phyloP scores from a whole-genome alignment of 2,797 vertebrate genomes.

The Sebastes hubbsi region DNA sequence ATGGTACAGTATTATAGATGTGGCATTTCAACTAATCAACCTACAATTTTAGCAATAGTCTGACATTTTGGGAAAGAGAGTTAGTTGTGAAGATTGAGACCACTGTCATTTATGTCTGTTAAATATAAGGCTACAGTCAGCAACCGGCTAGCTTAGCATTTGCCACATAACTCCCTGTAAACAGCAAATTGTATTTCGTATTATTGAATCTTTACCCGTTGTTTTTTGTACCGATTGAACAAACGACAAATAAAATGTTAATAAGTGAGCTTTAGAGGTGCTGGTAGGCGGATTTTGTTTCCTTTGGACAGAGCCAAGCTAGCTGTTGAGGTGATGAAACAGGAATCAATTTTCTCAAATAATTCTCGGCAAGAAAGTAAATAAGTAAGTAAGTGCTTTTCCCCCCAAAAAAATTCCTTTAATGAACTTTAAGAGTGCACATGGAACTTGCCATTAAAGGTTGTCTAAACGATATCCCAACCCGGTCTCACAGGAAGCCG shows the following conservation, averaged over 20 bases:
- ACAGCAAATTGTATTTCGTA: neutral
- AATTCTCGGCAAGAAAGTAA: neutral
- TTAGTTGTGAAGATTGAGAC: neutral
- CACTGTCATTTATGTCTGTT: neutral
- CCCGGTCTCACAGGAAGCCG: too few relatives aligned
- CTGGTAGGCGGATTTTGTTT: neutral
- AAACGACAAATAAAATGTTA: neutral
- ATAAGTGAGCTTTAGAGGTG: neutral
- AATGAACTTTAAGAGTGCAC: neutral
- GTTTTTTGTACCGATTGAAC: neutral
- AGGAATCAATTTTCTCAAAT: neutral
- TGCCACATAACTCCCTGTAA: neutral
- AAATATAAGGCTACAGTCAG: neutral
- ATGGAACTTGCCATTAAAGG: neutral
- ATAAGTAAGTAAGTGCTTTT: neutral
- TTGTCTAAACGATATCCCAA: too few relatives aligned
- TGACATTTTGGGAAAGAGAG: neutral
- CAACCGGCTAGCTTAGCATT: neutral
- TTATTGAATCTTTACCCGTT: neutral
- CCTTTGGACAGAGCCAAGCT: neutral
- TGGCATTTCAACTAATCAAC: neutral
- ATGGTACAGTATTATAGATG: neutral
- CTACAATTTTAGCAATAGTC: neutral
- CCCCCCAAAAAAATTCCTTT: neutral
- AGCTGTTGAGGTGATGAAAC: neutral